Percentiles rank a stretch among this genome's conserved stretches.
Conservation (phyloP, 2,797 vertebrate genomes). For the Lepidocolaptes lacrymiger region DNA sequence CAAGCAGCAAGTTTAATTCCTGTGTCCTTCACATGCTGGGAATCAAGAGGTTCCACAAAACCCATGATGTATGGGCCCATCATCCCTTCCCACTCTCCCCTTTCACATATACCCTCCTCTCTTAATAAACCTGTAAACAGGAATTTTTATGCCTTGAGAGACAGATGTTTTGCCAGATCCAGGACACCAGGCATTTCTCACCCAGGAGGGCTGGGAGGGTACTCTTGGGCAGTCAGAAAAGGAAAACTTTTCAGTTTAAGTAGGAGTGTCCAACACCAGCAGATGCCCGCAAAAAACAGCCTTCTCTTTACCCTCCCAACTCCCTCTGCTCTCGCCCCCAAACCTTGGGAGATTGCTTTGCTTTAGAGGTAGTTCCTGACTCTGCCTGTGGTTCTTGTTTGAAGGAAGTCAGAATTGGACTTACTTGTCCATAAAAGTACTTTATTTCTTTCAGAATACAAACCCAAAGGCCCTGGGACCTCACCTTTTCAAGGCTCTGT, state of each 20-base stretch:
- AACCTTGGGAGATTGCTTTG: not conserved
- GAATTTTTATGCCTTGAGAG: not conserved
- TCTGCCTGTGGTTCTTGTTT: not conserved
- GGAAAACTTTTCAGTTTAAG: not conserved
- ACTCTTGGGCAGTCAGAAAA: not conserved
- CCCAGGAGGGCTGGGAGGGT: not conserved
- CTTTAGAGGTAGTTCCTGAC: not conserved
- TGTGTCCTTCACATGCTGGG: not conserved
- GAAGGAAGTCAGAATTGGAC: not conserved
- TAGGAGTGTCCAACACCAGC: not conserved
- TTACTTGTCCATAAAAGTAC: not conserved
- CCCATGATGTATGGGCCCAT: fast-evolving
- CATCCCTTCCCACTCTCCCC: not conserved
- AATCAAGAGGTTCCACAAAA: not conserved
- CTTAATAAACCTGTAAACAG: not conserved
- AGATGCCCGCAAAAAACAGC: not conserved
- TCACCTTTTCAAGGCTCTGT: not conserved
- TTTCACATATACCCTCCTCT: not conserved
- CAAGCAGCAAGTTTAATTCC: not conserved
- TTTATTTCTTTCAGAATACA: not conserved
- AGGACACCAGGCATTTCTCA: not conserved
- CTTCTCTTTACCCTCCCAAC: not conserved
- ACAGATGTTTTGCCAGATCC: not conserved
- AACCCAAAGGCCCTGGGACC: not conserved
- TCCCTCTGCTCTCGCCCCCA: not conserved